Percentiles rank a stretch among this genome's conserved stretches.
phyloP scores from a whole-genome alignment of 1,140 invertebrate species.

The Macrobrachium nipponense region DNA sequence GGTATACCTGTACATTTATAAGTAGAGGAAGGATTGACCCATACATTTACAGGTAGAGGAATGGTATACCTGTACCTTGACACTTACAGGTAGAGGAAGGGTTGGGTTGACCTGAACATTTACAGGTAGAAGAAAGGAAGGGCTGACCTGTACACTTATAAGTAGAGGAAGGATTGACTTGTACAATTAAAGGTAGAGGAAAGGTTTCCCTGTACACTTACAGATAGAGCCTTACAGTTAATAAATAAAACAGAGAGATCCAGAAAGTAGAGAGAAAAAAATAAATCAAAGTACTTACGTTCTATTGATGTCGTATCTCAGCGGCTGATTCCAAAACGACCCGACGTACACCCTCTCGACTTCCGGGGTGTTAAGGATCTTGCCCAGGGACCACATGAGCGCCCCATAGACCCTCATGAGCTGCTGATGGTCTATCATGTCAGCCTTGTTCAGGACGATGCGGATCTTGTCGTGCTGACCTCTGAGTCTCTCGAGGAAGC shows the following conservation, averaged over 20 bases:
- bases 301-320: constrained; percentile 74
- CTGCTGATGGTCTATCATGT: constrained; percentile 81
- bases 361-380: constrained; percentile 75
- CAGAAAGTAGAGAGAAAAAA: background rate
- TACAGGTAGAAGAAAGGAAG: background rate
- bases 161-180: background rate
- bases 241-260: constrained; percentile 2
- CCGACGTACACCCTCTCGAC: constrained; percentile 76
- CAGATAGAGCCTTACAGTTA: background rate
- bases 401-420: constrained; percentile 83
- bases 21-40: background rate
- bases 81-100: background rate
- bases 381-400: constrained; percentile 79
- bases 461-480: constrained; percentile 80
- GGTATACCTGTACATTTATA: no score
- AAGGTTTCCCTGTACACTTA: no score
- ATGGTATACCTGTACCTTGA: no score
- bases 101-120: no score
- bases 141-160: no score
- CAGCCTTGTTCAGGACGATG: constrained; percentile 82
- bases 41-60: background rate
- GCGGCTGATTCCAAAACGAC: constrained; percentile 76
- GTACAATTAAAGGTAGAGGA: background rate
- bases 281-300: constrained; percentile 63
- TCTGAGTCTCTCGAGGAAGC: constrained; percentile 75